Base-by-base conservation (phyloP, 2,888 invertebrate genomes). In the Drosophila pseudotakahashii region DNA sequence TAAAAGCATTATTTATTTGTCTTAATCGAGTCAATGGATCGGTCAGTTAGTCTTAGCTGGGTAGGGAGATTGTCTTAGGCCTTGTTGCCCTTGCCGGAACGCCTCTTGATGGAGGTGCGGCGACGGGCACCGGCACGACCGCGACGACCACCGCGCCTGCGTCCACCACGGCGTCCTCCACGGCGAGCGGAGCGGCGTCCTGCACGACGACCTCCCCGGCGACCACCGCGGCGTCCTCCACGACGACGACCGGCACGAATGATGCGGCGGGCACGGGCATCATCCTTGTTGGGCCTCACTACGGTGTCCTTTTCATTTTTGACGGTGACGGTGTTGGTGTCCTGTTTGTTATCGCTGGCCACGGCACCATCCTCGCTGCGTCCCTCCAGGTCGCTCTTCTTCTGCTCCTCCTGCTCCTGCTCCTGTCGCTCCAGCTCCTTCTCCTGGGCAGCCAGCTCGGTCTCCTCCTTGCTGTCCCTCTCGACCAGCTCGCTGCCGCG, bases 221-320 rank as follows among this genome's bases (percentile, higher is more conserved):
- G 57, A 47, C 63, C 53, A 16, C 77, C 67, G 4, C 52, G 60
- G 13, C 75, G 78, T 19, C 60, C 50, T 5, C 64, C 67, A 13
- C 79, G 57, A 42, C 85, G 69, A 11, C 81, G 66, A 36, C 71
- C 61, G 32, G 64, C 61, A 30, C 81, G 72, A 37, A 69, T 10
- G 19, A 71, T 57, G 30, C 82, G 77, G 23, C 88, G 75, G 61
- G 82, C 82, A 58, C 84, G 89, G 19, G 66, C 84, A 51, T 84
- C 84, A 9, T 80, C 60, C 44, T 73, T 74, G 66, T 62, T 77
- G 52, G 79, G 23, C 2, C 52, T 50, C 10, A 54, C 60, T 16
- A 64, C 23, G 37, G 69, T 66, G 26, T 73, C 58, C 50, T 50
- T 63, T 1, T 59, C 36, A 0, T 47, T 52, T 48, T 48, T 48